phyloP scores from a whole-genome alignment of 2,888 invertebrate species.

The Camponotus fellah region DNA sequence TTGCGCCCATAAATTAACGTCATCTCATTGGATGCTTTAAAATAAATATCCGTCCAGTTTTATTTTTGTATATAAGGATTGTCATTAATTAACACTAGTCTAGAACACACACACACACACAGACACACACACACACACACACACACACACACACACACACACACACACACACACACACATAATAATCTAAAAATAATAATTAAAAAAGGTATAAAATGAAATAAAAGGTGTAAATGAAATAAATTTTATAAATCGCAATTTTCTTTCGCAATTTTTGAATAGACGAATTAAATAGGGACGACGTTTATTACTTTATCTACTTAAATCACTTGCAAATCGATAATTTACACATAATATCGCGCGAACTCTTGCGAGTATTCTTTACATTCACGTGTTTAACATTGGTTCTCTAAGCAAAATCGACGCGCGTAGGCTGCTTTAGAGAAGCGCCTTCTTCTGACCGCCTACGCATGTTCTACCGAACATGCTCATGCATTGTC shows the following conservation, averaged over 20 bases:
- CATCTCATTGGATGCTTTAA: neutral
- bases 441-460: constrained; percentile 34
- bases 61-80: neutral
- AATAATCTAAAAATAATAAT: too few species aligned
- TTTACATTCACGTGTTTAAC: constrained; percentile 23
- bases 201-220: too few species aligned
- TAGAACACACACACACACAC: too few species aligned
- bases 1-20: neutral
- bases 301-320: neutral
- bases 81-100: constrained; percentile 10
- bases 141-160: too few species aligned
- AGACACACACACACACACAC: too few species aligned
- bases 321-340: neutral
- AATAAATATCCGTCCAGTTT: constrained; percentile 15
- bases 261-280: neutral
- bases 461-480: constrained; percentile 31
- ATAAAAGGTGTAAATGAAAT: too few species aligned
- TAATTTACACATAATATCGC: constrained; percentile 16
- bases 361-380: constrained; percentile 3
- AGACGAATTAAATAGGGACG: neutral
- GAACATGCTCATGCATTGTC: constrained; percentile 42
- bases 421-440: constrained; percentile 30
- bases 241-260: neutral
- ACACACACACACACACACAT: too few species aligned
- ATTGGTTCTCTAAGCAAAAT: constrained; percentile 15